Conservation (phyloP, 92 coral and sea anemone genomes). For the Porites divaricata region DNA sequence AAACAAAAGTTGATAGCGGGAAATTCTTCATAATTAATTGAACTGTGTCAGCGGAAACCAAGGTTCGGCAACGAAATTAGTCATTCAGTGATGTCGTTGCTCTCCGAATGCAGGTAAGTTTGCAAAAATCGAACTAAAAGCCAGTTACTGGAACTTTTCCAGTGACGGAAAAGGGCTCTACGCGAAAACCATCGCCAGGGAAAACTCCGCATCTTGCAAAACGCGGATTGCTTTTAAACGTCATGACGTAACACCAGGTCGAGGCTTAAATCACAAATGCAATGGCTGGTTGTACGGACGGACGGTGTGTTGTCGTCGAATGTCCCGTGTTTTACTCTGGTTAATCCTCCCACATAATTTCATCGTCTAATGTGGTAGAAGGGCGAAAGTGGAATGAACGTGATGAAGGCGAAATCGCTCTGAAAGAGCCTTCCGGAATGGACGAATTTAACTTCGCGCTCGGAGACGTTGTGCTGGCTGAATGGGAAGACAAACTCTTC, state of each 20-base stretch:
- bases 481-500: slow-evolving; percentile 99
- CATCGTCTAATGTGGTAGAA: slow-evolving; percentile 29
- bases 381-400: slow-evolving; percentile 56
- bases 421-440: slow-evolving; percentile 89
- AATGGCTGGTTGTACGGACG: slow-evolving; percentile 38
- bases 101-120: slow-evolving; percentile 72
- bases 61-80: slow-evolving; percentile 74
- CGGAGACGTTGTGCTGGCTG: slow-evolving; percentile 99
- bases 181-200: slow-evolving; percentile 45
- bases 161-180: background rate
- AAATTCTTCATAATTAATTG: slow-evolving; percentile 96
- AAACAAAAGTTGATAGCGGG: slow-evolving; percentile 95
- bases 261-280: slow-evolving; percentile 79
- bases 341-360: slow-evolving; percentile 30
- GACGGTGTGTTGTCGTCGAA: slow-evolving; percentile 42
- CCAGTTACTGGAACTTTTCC: slow-evolving; percentile 7
- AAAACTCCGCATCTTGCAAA: slow-evolving; percentile 52
- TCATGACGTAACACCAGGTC: slow-evolving; percentile 84
- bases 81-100: slow-evolving; percentile 69
- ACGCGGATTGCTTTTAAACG: slow-evolving; percentile 67
- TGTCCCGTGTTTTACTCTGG: slow-evolving; percentile 54
- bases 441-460: slow-evolving; percentile 88
- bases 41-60: slow-evolving; percentile 93
- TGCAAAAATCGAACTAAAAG: slow-evolving; percentile 29
- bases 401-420: slow-evolving; percentile 51